Percentiles rank a stretch among this genome's conserved stretches.
Evolutionary conservation across 2,888 invertebrate species (phyloP).

Genomic region (Bellardia pandia): DNA sequence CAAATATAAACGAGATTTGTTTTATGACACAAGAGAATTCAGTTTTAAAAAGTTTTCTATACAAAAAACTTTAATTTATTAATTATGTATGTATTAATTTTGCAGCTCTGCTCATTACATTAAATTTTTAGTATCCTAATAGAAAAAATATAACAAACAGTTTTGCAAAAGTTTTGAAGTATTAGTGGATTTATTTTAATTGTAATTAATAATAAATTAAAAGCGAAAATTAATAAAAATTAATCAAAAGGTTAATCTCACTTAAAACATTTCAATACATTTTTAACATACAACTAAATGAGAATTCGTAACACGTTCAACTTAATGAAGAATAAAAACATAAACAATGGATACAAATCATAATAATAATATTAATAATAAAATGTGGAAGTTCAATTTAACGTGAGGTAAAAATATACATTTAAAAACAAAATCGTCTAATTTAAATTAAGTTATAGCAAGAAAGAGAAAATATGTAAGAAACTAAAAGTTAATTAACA

Average conservation of each 20-base stretch:
- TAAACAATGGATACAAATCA: constrained; percentile 56
- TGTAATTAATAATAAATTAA: constrained; percentile 35
- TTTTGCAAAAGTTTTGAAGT: constrained; percentile 28
- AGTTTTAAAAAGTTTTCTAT: constrained; percentile 54
- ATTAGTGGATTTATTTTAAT: constrained; percentile 29
- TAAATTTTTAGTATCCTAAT: background rate
- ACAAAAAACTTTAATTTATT: constrained; percentile 55
- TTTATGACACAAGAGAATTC: constrained; percentile 73
- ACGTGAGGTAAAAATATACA: constrained; percentile 23
- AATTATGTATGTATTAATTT: constrained; percentile 13
- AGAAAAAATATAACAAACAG: constrained; percentile 15
- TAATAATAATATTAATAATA: constrained; percentile 13
- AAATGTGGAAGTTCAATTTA: constrained; percentile 21
- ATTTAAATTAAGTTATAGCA: constrained; percentile 74
- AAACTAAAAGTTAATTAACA: constrained; percentile 41
- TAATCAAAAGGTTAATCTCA: constrained; percentile 20
- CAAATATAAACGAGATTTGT: constrained; percentile 41
- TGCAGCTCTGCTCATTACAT: background rate
- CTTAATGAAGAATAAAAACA: constrained; percentile 15
- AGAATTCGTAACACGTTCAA: constrained; percentile 39
- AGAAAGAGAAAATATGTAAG: constrained; percentile 66
- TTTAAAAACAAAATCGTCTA: constrained; percentile 65
- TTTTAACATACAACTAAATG: constrained; percentile 74
- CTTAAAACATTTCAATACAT: constrained; percentile 67
- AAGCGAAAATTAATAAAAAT: constrained; percentile 73